Percentiles rank a stretch among this genome's conserved stretches.
These are phyloP conservation scores for Rhyzopertha dominica DNA, from an alignment of 1,140 invertebrate species.

Conservation along the genomic window DNA sequence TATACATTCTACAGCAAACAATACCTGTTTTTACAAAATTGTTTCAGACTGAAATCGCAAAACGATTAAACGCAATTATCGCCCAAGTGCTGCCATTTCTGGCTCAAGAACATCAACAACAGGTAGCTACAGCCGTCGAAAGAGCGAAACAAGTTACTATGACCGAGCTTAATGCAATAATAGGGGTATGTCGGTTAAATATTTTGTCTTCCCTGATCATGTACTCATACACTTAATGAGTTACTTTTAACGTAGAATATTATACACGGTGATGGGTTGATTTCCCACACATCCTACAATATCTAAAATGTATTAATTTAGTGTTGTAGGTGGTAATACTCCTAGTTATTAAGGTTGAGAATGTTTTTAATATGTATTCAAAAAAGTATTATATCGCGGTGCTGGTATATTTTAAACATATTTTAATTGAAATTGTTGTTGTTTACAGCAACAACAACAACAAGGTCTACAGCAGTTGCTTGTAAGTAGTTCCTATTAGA, in stretches of 20 bases:
- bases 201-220: slow-evolving; percentile 7
- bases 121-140: slow-evolving; percentile 88
- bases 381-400: slow-evolving; percentile 26
- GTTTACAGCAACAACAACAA: slow-evolving; percentile 67
- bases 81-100: slow-evolving; percentile 87
- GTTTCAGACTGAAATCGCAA: slow-evolving; percentile 89
- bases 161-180: slow-evolving; percentile 85
- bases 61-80: slow-evolving; percentile 86
- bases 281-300: no score
- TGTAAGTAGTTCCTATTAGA: slow-evolving; percentile 44
- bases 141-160: slow-evolving; percentile 94
- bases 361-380: no score
- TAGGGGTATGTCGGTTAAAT: slow-evolving; percentile 65
- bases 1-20: slow-evolving; percentile 6
- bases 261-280: no score
- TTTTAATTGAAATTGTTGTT: slow-evolving; percentile 43
- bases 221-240: slow-evolving; percentile 1
- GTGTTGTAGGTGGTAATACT: no score
- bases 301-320: not conserved
- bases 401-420: slow-evolving; percentile 26
- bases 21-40: slow-evolving; percentile 13
- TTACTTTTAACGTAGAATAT: no score
- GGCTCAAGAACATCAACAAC: slow-evolving; percentile 91
- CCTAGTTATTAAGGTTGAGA: no score
- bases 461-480: slow-evolving; percentile 70